phyloP scores from a whole-genome alignment of 2,888 invertebrate species.

The Philereme transversata region DNA sequence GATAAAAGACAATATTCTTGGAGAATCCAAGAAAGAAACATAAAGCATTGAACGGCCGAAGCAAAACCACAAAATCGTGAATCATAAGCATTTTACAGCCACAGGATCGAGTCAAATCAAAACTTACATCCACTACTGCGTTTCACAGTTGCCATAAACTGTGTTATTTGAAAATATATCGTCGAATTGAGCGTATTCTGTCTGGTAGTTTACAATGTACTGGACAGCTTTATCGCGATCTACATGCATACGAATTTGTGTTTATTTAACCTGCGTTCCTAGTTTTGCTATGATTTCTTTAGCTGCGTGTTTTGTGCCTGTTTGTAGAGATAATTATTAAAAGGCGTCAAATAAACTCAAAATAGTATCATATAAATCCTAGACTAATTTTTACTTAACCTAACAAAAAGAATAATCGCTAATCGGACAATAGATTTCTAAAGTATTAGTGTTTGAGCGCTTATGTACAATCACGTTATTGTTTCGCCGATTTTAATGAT shows the following conservation, averaged over 20 bases:
- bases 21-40: neutral
- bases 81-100: neutral
- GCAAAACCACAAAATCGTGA: neutral
- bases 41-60: neutral
- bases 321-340: no score
- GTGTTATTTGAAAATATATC: constrained; percentile 4
- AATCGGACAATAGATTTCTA: no score
- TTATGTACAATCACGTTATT: no score
- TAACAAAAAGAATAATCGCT: no score
- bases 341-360: no score
- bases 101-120: neutral
- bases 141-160: constrained; percentile 11
- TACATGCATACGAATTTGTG: constrained; percentile 27
- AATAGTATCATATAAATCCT: no score
- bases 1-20: no score
- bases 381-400: no score
- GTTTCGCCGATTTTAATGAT: no score
- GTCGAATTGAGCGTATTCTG: constrained; percentile 12
- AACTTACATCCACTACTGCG: constrained; percentile 1
- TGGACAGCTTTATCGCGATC: constrained; percentile 22
- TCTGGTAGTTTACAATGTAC: constrained; percentile 3
- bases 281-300: neutral
- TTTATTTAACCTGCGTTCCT: neutral
- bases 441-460: no score
- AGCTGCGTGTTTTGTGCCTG: no score